Base-by-base conservation (phyloP, 2,113 vertebrate species). In the Vanacampus margaritifer region DNA sequence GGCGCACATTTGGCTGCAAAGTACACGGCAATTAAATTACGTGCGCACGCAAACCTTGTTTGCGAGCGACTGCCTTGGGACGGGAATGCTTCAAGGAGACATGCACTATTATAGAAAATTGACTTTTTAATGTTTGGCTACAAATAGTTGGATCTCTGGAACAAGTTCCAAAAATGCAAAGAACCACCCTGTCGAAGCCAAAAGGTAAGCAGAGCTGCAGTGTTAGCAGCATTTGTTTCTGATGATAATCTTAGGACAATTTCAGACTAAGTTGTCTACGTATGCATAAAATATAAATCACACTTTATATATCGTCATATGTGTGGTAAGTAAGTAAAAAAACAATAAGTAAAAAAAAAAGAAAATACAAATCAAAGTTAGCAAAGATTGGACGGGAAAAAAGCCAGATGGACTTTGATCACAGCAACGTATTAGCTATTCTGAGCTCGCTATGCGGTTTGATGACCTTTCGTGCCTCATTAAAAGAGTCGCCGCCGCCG, bases 11-110 rank as follows among this genome's bases (percentile, higher is more conserved):
- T 85, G 85, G 85, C 81, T 85, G 78, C 65, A 80, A 78, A 83
- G 81, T 79, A 83, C 48, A 0, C 51, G 57, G 48, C 54, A 83
- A 91, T 89, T 80, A 62, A 83, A 89, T 90, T 90, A 91, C 77
- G 12, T 0, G 10, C 7, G 37, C 39, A 24, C 23, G 39, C 23
- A 62, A 62, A 62, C 60, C 37, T 43, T 17, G n/a, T 62, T 62
- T 62, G 14, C 39, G 14, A 62, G 39, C 60, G n/a, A 14, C 39
- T 43, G 60, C 39, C 23, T 62, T 23, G 23, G 24, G 58, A 23
- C 19, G 12, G 21, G 35, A 57, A 57, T 32, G 32, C 57, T 59
- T 51, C 28, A 32, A 16, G 37, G 13, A 43, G 60, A 62, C 23
- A 11, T 32, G 32, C 54, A 11, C 23, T 26, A 54, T 13, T 23